Evolutionary conservation across 1,140 invertebrate genomes (phyloP).

Genomic region (Micrasema longulum): DNA sequence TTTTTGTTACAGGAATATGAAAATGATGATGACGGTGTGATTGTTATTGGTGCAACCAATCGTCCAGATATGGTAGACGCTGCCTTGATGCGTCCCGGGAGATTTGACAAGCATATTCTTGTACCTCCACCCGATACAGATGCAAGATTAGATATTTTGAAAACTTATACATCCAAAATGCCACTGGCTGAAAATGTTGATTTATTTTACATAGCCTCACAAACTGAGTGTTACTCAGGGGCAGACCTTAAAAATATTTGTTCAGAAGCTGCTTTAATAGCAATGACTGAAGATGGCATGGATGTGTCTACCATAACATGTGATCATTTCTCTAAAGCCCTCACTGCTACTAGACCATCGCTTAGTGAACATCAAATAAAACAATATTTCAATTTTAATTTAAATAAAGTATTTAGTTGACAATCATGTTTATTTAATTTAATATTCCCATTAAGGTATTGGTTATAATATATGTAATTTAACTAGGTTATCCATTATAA

Average conservation of each 20-base stretch:
- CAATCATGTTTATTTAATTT: neutral
- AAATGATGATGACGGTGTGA: slow-evolving; percentile 61
- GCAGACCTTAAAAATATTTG: slow-evolving; percentile 82
- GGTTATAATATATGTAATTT: too few species aligned
- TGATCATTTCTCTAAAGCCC: slow-evolving; percentile 70
- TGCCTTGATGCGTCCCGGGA: slow-evolving; percentile 80
- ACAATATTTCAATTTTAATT: slow-evolving; percentile 43
- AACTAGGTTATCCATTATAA: too few species aligned
- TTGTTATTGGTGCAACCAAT: slow-evolving; percentile 83
- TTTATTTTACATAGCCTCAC: slow-evolving; percentile 69
- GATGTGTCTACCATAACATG: slow-evolving; percentile 60
- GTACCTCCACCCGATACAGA: slow-evolving; percentile 78
- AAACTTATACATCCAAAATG: slow-evolving; percentile 72
- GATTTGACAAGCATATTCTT: slow-evolving; percentile 81
- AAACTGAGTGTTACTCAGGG: slow-evolving; percentile 79
- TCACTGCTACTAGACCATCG: slow-evolving; percentile 69
- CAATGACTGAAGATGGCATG: slow-evolving; percentile 72
- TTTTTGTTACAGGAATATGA: slow-evolving; percentile 32
- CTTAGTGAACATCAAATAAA: slow-evolving; percentile 36
- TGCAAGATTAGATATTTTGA: slow-evolving; percentile 72
- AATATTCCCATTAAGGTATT: too few species aligned
- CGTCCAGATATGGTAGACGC: slow-evolving; percentile 83
- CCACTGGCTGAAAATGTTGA: slow-evolving; percentile 72
- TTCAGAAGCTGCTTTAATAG: slow-evolving; percentile 77
- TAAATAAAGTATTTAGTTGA: slow-evolving; percentile 32